These are phyloP conservation scores for Zapornia atra DNA, from an alignment of 2,113 vertebrate species.

Conservation along the genomic window DNA sequence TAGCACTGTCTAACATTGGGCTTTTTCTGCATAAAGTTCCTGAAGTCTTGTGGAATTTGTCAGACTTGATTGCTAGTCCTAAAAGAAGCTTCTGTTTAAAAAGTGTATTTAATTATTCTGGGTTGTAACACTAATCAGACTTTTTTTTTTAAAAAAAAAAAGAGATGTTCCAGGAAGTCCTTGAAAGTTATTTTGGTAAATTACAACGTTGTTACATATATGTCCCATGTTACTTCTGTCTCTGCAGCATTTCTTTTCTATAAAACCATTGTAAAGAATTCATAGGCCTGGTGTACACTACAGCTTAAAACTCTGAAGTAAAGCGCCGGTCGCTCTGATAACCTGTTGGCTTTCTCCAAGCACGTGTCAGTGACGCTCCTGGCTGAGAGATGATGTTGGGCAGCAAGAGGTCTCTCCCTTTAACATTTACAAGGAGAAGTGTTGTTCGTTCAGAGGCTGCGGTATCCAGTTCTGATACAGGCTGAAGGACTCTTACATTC, in stretches of 20 bases:
- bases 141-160: background rate
- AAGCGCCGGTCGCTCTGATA: background rate
- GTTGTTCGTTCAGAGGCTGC: background rate
- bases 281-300: background rate
- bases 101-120: conserved; percentile 32
- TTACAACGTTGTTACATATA: background rate
- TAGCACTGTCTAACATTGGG: conserved; percentile 37
- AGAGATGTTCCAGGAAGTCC: conserved; percentile 1
- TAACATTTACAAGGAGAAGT: background rate
- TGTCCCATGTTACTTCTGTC: background rate
- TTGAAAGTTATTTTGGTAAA: background rate
- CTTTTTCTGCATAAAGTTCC: conserved; percentile 68
- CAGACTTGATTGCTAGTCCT: conserved; percentile 66
- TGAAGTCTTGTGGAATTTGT: conserved; percentile 70
- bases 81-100: conserved; percentile 48
- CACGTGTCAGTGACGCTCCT: background rate
- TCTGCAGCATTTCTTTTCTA: conserved; percentile 11
- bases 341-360: background rate
- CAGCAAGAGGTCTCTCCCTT: background rate
- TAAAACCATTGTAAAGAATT: conserved; percentile 24
- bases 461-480: background rate
- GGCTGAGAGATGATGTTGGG: background rate
- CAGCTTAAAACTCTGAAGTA: conserved; percentile 5
- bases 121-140: background rate
- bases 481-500: conserved; percentile 68